Conservation (phyloP, 2,113 vertebrate species). For the Tragelaphus strepsiceros region DNA sequence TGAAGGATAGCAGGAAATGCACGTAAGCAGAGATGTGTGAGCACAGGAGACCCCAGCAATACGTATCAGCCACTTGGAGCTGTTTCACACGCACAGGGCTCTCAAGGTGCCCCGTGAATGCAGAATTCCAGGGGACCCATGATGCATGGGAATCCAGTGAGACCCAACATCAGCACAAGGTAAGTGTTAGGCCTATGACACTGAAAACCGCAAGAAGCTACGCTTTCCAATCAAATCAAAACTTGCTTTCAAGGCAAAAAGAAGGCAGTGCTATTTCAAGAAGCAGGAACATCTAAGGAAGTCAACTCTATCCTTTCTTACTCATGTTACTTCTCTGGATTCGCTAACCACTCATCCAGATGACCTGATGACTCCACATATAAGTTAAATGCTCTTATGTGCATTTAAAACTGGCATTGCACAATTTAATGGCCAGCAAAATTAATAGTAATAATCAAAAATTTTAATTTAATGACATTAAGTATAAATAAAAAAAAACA, state of each 20-base stretch:
- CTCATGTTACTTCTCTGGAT: neutral
- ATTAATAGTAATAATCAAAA: neutral
- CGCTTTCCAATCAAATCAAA: neutral
- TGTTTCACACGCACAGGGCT: neutral
- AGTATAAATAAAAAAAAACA: neutral
- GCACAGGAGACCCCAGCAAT: too few relatives aligned
- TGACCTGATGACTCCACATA: neutral
- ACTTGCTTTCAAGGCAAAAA: neutral
- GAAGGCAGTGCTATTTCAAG: neutral
- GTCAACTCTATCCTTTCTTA: neutral
- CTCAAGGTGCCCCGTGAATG: rapidly evolving
- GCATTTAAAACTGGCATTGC: neutral
- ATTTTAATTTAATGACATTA: neutral
- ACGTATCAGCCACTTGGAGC: neutral
- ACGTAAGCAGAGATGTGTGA: rapidly evolving
- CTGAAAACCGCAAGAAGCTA: neutral
- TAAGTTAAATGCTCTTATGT: neutral
- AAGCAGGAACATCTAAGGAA: too few relatives aligned
- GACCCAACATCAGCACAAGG: neutral
- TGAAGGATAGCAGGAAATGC: neutral
- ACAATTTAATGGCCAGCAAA: neutral
- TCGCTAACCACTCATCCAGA: neutral
- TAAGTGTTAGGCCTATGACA: neutral
- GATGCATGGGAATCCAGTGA: rapidly evolving
- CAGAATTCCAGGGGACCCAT: neutral